phyloP scores from a whole-genome alignment of 2,888 invertebrate species.

The Pteria penguin region DNA sequence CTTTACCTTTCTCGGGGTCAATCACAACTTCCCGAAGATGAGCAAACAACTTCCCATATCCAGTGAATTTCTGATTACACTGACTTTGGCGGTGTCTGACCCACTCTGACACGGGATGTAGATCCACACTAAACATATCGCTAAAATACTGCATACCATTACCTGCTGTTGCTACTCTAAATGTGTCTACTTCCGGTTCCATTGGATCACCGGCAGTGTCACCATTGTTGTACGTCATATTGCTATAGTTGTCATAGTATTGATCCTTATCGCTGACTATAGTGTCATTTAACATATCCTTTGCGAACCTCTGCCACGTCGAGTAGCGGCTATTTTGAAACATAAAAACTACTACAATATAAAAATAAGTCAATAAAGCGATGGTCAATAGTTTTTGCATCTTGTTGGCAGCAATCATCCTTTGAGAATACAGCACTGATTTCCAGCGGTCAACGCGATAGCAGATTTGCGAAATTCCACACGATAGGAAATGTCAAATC shows the following conservation, averaged over 20 bases:
- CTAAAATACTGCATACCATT: background rate
- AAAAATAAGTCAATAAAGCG: background rate
- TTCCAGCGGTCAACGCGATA: no score
- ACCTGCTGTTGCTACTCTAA: background rate
- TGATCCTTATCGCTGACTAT: background rate
- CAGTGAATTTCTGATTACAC: conserved; percentile 48
- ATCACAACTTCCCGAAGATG: conserved; percentile 51
- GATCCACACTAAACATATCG: background rate
- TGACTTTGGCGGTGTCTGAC: background rate
- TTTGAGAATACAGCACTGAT: no score
- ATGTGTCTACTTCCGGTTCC: background rate
- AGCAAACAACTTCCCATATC: conserved; percentile 50
- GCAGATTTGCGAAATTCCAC: no score
- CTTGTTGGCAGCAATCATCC: background rate
- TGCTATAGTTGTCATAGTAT: background rate
- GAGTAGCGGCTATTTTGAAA: background rate
- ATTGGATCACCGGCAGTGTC: background rate
- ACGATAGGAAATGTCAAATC: no score
- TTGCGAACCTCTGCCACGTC: background rate
- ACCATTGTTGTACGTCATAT: background rate
- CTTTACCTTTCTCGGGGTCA: conserved; percentile 48
- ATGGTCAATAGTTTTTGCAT: background rate
- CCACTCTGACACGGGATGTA: background rate
- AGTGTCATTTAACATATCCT: background rate
- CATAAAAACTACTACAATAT: background rate